Percentiles rank a stretch among this genome's conserved stretches.
phyloP scores from a whole-genome alignment of 1,140 invertebrate species.

The Leptinotarsa lineolata region DNA sequence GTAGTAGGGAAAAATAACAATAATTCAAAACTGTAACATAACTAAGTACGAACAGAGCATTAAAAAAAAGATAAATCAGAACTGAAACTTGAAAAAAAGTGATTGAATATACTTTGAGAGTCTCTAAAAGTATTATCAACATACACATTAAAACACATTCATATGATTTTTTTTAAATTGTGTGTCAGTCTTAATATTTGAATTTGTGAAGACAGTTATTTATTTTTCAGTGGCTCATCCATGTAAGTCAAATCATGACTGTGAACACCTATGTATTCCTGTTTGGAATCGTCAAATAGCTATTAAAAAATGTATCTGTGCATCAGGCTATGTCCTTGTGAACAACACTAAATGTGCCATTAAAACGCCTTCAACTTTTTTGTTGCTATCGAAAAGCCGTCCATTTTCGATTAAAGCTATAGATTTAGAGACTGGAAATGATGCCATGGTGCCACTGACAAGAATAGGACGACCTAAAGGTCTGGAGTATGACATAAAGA shows the following conservation, averaged over 20 bases:
- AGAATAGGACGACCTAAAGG: constrained; percentile 66
- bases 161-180: too few relatives aligned
- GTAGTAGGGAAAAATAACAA: too few relatives aligned
- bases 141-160: too few relatives aligned
- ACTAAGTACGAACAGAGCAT: too few relatives aligned
- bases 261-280: constrained; percentile 75
- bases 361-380: constrained; percentile 58
- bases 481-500: constrained; percentile 71
- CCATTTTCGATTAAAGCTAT: constrained; percentile 70
- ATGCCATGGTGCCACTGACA: constrained; percentile 62
- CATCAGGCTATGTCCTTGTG: constrained; percentile 67
- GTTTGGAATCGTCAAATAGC: constrained; percentile 62
- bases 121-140: too few relatives aligned
- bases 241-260: constrained; percentile 71
- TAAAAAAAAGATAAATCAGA: too few relatives aligned
- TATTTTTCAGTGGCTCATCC: constrained; percentile 66
- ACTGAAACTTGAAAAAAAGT: too few relatives aligned
- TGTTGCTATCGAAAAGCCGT: constrained; percentile 67
- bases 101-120: too few relatives aligned
- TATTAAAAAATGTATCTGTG: constrained; percentile 69
- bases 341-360: constrained; percentile 55
- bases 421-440: constrained; percentile 43
- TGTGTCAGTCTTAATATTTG: too few relatives aligned
- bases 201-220: too few relatives aligned
- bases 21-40: too few relatives aligned